A percentile compares a stretch with the other conserved stretches of the same genome.
Conservation (phyloP, 92 coral and sea anemone genomes). For the Palythoa grandiflora region DNA sequence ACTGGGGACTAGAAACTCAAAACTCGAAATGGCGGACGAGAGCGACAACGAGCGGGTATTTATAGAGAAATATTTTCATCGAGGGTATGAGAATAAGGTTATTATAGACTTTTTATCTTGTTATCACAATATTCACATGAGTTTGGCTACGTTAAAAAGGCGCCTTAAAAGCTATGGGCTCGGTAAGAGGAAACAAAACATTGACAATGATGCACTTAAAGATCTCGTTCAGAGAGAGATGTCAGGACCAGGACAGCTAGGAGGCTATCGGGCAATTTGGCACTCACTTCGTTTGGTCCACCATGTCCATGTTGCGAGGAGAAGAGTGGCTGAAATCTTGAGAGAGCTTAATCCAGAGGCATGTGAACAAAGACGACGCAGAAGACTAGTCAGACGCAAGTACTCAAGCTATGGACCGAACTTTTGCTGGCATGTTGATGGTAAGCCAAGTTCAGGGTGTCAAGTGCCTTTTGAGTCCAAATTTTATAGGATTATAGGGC, state of each 20-base stretch:
- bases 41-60: constrained; percentile 29
- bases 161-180: constrained; percentile 27
- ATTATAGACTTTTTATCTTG: constrained; percentile 20
- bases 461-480: constrained; percentile 3
- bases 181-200: constrained; percentile 20
- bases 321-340: constrained; percentile 44
- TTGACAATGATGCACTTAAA: constrained; percentile 23
- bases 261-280: constrained; percentile 65
- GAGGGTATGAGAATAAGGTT: constrained; percentile 24
- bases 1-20: constrained; percentile 30
- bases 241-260: constrained; percentile 32
- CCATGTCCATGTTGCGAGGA: constrained; percentile 58
- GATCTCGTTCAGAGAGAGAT: constrained; percentile 33
- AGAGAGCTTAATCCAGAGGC: constrained; percentile 67
- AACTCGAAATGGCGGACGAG: constrained; percentile 38
- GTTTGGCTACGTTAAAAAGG: constrained; percentile 23
- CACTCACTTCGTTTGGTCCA: constrained; percentile 57
- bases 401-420: constrained; percentile 67
- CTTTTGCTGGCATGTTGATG: constrained; percentile 74
- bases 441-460: constrained; percentile 50
- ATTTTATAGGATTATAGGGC: constrained; percentile 1
- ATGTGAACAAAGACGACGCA: constrained; percentile 54
- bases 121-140: constrained; percentile 23
- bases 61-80: constrained; percentile 27
- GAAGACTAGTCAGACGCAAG: constrained; percentile 40